A percentile compares a stretch with the other conserved stretches of the same genome.
These are phyloP conservation scores for Zeugodacus cucurbitae DNA, from an alignment of 1,140 invertebrate species.

Conservation along the genomic window DNA sequence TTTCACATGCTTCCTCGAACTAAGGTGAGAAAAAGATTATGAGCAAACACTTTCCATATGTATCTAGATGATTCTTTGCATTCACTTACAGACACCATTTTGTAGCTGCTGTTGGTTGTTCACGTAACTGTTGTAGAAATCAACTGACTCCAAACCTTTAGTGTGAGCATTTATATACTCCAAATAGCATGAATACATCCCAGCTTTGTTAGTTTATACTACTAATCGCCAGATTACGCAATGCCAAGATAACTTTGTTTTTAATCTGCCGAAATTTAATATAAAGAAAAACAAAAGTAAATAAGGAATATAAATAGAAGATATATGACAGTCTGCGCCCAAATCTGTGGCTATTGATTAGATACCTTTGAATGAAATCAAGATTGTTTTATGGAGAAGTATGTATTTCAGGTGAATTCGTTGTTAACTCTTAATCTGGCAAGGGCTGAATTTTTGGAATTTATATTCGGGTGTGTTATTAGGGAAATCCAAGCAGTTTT, in stretches of 20 bases:
- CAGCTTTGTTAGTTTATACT: neutral
- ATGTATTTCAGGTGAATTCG: neutral
- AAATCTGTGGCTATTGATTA: neutral
- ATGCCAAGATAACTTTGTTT: neutral
- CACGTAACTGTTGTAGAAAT: neutral
- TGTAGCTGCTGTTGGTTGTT: neutral
- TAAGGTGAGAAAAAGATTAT: constrained; percentile 53
- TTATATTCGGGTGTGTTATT: neutral
- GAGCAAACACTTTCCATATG: neutral
- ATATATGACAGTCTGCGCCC: neutral
- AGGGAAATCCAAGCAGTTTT: neutral
- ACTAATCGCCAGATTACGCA: neutral
- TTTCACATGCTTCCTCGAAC: constrained; percentile 83
- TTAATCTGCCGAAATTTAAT: no score
- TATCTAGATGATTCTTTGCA: neutral
- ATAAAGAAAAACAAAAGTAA: neutral
- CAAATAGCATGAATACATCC: neutral
- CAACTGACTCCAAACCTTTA: neutral
- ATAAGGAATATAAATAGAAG: neutral
- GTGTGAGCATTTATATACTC: neutral
- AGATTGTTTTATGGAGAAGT: neutral
- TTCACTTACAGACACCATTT: constrained; percentile 46
- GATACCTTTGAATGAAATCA: neutral
- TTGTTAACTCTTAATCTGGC: neutral
- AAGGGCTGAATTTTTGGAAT: neutral